These are phyloP conservation scores for Meriones unguiculatus DNA, from an alignment of 2,113 vertebrate genomes.

Conservation along the genomic window DNA sequence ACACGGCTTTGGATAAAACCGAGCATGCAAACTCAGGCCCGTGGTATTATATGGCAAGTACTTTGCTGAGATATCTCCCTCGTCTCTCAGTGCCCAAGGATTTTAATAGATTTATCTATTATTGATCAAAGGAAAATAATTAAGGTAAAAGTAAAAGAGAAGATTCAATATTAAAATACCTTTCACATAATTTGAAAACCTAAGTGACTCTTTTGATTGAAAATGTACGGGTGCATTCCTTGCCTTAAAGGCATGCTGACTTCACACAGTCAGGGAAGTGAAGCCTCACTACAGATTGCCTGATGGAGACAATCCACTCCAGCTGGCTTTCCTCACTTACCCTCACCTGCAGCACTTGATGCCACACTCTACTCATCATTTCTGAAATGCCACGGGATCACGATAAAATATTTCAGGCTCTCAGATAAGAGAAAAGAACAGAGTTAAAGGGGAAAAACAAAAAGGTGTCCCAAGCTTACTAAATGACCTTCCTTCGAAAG, in stretches of 20 bases:
- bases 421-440: slow-evolving; percentile 59
- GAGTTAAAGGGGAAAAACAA: slow-evolving; percentile 12
- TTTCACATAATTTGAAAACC: slow-evolving; percentile 32
- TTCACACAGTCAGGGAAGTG: not conserved
- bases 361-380: slow-evolving; percentile 54
- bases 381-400: slow-evolving; percentile 62
- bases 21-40: not conserved
- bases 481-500: slow-evolving; percentile 73
- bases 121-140: slow-evolving; percentile 44
- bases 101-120: slow-evolving; percentile 33
- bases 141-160: not conserved
- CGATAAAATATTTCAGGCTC: slow-evolving; percentile 67
- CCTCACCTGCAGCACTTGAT: not conserved
- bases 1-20: not conserved
- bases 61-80: not conserved
- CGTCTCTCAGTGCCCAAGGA: not conserved
- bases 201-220: slow-evolving; percentile 41
- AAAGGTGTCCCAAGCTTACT: slow-evolving; percentile 53
- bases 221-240: slow-evolving; percentile 28
- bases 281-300: slow-evolving; percentile 5
- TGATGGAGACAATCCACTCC: slow-evolving; percentile 44
- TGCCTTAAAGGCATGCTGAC: slow-evolving; percentile 10
- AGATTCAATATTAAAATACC: slow-evolving; percentile 36
- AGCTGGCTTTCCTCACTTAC: not conserved
- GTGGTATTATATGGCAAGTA: not conserved